Evolutionary conservation across 2,888 invertebrate genomes (phyloP), one percentile per base, ranked within the genome.

Genomic region (Siphlonurus alternatus): DNA sequence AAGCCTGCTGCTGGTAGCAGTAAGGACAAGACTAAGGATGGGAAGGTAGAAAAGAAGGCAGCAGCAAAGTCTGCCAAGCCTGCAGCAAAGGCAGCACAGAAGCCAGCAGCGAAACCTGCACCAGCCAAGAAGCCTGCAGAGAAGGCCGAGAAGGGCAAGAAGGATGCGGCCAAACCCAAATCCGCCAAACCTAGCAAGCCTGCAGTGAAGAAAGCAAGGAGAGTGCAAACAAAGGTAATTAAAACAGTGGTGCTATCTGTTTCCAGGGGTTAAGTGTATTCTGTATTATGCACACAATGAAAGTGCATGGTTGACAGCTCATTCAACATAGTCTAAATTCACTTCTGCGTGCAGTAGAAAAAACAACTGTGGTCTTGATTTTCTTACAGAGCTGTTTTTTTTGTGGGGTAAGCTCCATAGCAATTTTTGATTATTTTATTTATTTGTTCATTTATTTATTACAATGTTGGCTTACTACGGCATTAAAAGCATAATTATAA

Each of bases 161-260:
- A 81, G 2, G 20, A 79, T 77, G 72, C 70, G 18, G 79, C 81
- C 65, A 79, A 79, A 68, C 77, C 79, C 1, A 78, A 75, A 66
- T 71, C 73, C 15, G 70, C 74, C 0, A 76, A 76, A 65, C 76
- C 81, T 62, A n/a, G n/a, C n/a, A 77, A 80, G 68, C 77, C 81
- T 63, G 71, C 71, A 5, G 81, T 89, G 67, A 80, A 84, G 63
- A 91, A 89, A 73, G 94, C 94, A 65, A 83, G 89, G 69, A 90
- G 88, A 75, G 85, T 88, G 20, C 92, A 90, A 76, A 88, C 86
- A 71, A 93, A 92, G 86, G 92, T 90, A 38, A 38, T n/a, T n/a
- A n/a, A n/a, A n/a, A n/a, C 15, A 23, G 65, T 20, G 22, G 62
- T 54, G 59, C n/a, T 25, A 60, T 22, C 53, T 61, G 56, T 54